Percentiles rank a stretch among this genome's conserved stretches.
phyloP scores from a whole-genome alignment of 2,113 vertebrate genomes.

The Pelmatolapia mariae region DNA sequence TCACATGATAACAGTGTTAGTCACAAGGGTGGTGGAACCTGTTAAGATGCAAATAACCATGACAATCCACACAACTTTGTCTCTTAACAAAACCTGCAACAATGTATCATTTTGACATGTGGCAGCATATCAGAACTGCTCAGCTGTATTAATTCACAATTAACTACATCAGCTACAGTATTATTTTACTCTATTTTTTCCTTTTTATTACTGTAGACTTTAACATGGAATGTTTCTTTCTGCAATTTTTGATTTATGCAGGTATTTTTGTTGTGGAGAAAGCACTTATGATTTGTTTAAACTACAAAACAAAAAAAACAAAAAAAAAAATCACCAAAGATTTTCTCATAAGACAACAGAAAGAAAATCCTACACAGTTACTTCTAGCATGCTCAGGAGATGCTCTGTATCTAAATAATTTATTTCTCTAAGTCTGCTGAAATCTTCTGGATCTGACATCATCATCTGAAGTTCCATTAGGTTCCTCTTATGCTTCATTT shows the following conservation, averaged over 20 bases:
- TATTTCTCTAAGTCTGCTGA: background rate
- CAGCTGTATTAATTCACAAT: background rate
- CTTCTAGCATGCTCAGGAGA: background rate
- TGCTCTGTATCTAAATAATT: slow-evolving; percentile 17
- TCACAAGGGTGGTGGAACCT: slow-evolving; percentile 1
- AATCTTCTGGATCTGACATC: background rate
- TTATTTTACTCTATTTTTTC: background rate
- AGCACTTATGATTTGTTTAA: background rate
- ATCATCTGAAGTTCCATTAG: background rate
- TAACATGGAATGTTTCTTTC: background rate
- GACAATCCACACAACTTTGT: background rate
- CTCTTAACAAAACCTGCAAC: background rate
- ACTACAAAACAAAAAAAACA: background rate
- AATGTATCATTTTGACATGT: background rate
- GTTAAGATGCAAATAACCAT: slow-evolving; percentile 33
- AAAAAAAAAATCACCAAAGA: background rate
- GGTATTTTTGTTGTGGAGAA: background rate
- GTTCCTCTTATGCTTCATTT: slow-evolving; percentile 5
- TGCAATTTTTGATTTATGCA: background rate
- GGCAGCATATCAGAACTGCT: background rate
- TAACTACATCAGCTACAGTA: background rate
- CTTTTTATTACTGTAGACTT: background rate
- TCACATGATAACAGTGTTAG: slow-evolving; percentile 30
- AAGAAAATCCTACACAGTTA: background rate
- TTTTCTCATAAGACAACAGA: background rate